Evolutionary conservation across 2,797 vertebrate genomes (phyloP).

Genomic region (Carapus acus): DNA sequence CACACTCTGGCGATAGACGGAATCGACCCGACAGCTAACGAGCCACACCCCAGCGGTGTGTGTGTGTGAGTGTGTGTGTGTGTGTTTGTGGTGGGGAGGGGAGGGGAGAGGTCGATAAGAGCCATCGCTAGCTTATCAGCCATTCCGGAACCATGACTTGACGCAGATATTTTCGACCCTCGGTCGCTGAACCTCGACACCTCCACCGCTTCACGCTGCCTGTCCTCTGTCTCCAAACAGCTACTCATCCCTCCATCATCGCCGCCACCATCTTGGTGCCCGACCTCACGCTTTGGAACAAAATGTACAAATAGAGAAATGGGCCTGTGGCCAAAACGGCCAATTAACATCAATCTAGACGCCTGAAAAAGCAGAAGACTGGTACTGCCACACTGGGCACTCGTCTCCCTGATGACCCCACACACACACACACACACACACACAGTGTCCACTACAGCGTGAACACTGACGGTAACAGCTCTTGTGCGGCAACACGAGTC

Average conservation of each 20-base stretch:
- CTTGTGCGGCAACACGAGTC: conserved; percentile 26
- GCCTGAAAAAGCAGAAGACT: conserved; percentile 34
- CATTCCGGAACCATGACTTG: no score
- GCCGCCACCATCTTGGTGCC: conserved; percentile 19
- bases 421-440: conserved; percentile 9
- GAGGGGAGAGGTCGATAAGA: no score
- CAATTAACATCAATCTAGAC: conserved; percentile 56
- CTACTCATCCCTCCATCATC: conserved; percentile 40
- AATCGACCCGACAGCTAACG: no score
- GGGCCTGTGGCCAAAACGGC: conserved; percentile 42
- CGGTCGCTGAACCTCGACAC: no score
- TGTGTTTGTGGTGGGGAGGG: no score
- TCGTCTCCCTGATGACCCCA: conserved; percentile 23
- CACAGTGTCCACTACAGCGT: conserved; percentile 22
- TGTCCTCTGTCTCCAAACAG: conserved; percentile 36
- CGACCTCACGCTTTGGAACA: conserved; percentile 8
- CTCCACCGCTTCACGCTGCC: conserved; percentile 46
- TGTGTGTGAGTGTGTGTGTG: no score
- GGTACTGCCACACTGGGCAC: conserved; percentile 25
- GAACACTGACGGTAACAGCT: conserved; percentile 29
- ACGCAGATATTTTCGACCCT: no score
- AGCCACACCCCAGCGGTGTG: no score
- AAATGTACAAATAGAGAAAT: conserved; percentile 50
- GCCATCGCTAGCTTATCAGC: no score
- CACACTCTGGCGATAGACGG: no score